These are phyloP conservation scores for Choristoneura fumiferana DNA, from an alignment of 1,140 invertebrate genomes.

Conservation along the genomic window DNA sequence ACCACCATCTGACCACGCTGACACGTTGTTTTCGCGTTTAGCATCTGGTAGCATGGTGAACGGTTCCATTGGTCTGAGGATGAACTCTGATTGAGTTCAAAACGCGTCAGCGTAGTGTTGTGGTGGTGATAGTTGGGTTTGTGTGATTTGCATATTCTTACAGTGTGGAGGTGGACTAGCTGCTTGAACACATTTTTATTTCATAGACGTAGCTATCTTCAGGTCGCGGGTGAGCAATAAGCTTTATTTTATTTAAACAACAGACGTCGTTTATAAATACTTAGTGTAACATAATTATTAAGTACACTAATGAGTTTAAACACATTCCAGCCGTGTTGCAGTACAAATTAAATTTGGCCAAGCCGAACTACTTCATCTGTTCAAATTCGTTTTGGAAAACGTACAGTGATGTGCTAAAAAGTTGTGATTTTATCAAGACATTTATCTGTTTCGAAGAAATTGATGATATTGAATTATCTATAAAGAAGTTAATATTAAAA, in stretches of 20 bases:
- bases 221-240: too few species aligned
- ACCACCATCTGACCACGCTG: too few species aligned
- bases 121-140: too few species aligned
- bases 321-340: background rate
- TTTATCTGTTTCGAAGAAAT: background rate
- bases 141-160: too few species aligned
- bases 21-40: too few species aligned
- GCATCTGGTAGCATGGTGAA: too few species aligned
- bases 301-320: background rate
- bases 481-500: background rate
- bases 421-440: background rate
- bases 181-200: too few species aligned
- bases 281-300: background rate
- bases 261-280: background rate
- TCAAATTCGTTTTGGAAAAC: background rate
- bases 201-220: too few species aligned
- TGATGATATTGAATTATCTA: background rate
- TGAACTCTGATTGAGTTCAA: too few species aligned
- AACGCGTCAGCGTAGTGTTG: too few species aligned
- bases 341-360: background rate
- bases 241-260: background rate
- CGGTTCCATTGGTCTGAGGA: too few species aligned
- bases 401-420: background rate
- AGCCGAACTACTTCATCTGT: background rate
- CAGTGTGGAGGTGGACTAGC: too few species aligned